Percentiles rank a stretch among this genome's conserved stretches.
Conservation (phyloP, 2,113 vertebrate species). For the Oceanodroma tethys region DNA sequence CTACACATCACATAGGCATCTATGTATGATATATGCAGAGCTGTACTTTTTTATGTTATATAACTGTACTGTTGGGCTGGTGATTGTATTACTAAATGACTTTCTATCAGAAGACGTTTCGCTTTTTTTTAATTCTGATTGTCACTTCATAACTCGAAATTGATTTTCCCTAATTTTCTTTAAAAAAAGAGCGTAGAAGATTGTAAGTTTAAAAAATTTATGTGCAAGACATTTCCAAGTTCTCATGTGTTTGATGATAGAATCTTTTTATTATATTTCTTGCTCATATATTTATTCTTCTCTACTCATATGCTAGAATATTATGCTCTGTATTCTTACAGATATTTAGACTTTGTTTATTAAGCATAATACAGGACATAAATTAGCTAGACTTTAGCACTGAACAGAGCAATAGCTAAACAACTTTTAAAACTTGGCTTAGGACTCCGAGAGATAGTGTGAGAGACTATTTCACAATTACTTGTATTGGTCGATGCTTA, state of each 20-base stretch:
- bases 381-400: neutral
- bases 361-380: neutral
- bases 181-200: neutral
- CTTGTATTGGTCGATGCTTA: neutral
- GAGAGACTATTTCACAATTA: neutral
- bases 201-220: neutral
- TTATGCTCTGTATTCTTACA: neutral
- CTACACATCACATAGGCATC: neutral
- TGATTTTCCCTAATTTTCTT: neutral
- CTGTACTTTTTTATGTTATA: neutral
- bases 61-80: neutral
- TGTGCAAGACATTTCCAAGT: neutral
- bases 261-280: neutral
- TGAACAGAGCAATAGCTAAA: neutral
- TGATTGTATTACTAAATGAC: neutral
- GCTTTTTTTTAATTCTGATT: neutral
- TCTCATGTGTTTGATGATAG: neutral
- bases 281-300: neutral
- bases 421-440: conserved; percentile 6
- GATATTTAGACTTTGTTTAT: neutral
- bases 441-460: neutral
- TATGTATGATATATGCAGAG: neutral
- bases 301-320: neutral
- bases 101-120: neutral
- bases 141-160: neutral